Conservation (phyloP, 2,888 invertebrate species). For the Tholera decimalis region DNA sequence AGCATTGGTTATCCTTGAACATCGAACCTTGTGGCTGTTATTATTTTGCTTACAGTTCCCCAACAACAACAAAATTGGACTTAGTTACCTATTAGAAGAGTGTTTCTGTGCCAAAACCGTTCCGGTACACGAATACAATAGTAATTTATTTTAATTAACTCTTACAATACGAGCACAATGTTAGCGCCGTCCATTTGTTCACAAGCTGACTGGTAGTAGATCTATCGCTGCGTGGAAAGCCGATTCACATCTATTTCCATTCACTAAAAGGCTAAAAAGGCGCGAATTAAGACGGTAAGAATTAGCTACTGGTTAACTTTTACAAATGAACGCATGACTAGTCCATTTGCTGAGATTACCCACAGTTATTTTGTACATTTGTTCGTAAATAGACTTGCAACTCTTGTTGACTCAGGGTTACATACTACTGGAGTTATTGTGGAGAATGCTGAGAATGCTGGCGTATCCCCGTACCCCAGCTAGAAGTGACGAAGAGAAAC, state of each 20-base stretch:
- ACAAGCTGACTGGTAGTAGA: slow-evolving; percentile 34
- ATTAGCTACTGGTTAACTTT: slow-evolving; percentile 12
- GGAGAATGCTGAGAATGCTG: too few species aligned
- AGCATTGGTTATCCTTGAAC: too few species aligned
- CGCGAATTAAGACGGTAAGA: slow-evolving; percentile 4
- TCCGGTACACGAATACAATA: slow-evolving; percentile 5
- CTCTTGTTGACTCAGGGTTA: background rate
- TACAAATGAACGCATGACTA: slow-evolving; percentile 20
- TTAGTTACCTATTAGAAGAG: background rate
- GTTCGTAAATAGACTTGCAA: slow-evolving; percentile 5
- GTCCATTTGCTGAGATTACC: background rate
- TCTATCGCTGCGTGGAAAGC: slow-evolving; percentile 46
- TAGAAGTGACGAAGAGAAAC: too few species aligned
- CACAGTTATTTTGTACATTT: background rate
- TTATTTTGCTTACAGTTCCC: too few species aligned
- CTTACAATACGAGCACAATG: slow-evolving; percentile 12
- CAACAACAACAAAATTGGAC: too few species aligned
- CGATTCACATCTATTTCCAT: slow-evolving; percentile 64
- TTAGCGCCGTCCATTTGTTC: slow-evolving; percentile 49
- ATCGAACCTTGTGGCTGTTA: too few species aligned
- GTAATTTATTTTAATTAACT: slow-evolving; percentile 32
- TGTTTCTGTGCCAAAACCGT: background rate
- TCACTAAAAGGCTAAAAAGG: slow-evolving; percentile 15
- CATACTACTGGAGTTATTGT: too few species aligned
- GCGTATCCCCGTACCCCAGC: too few species aligned